A percentile compares a stretch with the other conserved stretches of the same genome.
These are phyloP conservation scores for Aphis gossypii DNA, from an alignment of 1,140 invertebrate species.

Conservation along the genomic window DNA sequence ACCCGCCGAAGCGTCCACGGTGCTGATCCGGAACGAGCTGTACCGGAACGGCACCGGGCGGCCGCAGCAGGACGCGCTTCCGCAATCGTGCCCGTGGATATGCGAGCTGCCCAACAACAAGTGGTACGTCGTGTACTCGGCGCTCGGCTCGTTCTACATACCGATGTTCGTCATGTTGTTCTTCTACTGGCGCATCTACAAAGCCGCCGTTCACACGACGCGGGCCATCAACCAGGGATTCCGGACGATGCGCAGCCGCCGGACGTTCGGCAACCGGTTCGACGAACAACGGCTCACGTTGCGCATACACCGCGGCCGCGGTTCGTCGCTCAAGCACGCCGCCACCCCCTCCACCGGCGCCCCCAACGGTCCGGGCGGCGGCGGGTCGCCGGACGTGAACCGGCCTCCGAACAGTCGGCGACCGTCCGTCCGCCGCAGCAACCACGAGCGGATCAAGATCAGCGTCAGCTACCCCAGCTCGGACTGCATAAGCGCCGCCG, in stretches of 20 bases:
- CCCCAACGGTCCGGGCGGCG: conserved; percentile 60
- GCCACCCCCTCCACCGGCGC: conserved; percentile 45
- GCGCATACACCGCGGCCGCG: conserved; percentile 85
- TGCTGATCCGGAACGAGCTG: conserved; percentile 46
- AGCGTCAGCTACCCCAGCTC: conserved; percentile 83
- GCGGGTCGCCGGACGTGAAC: conserved; percentile 43
- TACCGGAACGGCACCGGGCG: conserved; percentile 53
- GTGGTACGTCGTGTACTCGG: conserved; percentile 94
- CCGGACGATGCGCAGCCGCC: conserved; percentile 79
- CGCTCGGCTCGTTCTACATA: conserved; percentile 97
- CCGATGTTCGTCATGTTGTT: conserved; percentile 96
- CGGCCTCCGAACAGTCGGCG: conserved; percentile 39
- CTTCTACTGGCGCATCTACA: conserved; percentile 96
- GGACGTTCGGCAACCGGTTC: conserved; percentile 72
- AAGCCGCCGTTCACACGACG: conserved; percentile 87
- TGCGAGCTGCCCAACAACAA: conserved; percentile 66
- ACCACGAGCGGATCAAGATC: conserved; percentile 79
- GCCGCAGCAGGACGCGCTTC: conserved; percentile 44
- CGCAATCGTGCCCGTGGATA: conserved; percentile 79
- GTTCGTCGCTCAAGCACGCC: conserved; percentile 68
- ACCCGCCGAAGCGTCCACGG: conserved; percentile 17
- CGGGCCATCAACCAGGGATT: conserved; percentile 91
- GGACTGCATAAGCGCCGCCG: conserved; percentile 71
- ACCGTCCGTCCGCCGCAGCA: conserved; percentile 62
- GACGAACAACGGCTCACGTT: conserved; percentile 88